Evolutionary conservation across 2,888 invertebrate species (phyloP).

Genomic region (Erebia palarica): DNA sequence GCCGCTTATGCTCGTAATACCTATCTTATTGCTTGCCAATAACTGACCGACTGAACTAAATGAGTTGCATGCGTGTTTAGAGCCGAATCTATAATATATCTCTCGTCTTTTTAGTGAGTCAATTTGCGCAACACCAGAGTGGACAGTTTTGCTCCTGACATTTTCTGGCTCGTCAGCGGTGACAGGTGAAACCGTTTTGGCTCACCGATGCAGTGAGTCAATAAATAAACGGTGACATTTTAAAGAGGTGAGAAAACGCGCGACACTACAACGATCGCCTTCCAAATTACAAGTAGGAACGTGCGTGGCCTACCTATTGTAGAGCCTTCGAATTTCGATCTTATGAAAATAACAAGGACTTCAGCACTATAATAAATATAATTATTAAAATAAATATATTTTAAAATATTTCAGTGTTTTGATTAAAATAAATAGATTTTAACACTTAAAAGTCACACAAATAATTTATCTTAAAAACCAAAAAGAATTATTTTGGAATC

Average conservation of each 20-base stretch:
- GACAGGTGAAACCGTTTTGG: constrained; percentile 14
- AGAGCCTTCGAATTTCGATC: background rate
- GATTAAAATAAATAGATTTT: too few relatives aligned
- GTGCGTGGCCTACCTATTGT: background rate
- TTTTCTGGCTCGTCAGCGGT: background rate
- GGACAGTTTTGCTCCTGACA: background rate
- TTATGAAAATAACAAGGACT: background rate
- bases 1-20: background rate
- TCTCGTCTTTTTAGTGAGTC: background rate
- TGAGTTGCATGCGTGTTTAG: background rate
- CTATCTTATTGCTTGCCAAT: background rate
- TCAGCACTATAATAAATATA: too few relatives aligned
- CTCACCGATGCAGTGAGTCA: background rate
- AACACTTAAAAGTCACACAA: too few relatives aligned
- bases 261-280: background rate
- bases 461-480: too few relatives aligned
- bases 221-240: constrained; percentile 7
- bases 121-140: background rate
- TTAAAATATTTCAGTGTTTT: too few relatives aligned
- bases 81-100: background rate
- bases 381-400: too few relatives aligned
- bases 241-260: background rate
- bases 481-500: too few relatives aligned
- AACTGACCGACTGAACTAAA: background rate
- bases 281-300: background rate